Evolutionary conservation across 2,113 vertebrate species (phyloP).

Genomic region (Labrus mixtus): DNA sequence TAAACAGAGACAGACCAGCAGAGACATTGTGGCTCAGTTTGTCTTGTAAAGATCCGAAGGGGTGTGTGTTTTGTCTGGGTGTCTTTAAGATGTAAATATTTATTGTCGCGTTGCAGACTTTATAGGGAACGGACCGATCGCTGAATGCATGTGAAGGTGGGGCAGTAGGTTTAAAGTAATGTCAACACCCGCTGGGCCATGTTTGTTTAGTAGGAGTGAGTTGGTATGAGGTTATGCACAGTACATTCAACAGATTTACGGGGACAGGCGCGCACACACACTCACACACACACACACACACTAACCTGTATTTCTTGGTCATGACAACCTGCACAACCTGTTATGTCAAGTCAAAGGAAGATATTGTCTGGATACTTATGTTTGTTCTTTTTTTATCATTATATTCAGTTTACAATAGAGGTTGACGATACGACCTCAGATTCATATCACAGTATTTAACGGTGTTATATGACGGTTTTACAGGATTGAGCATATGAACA

Average conservation of each 20-base stretch:
- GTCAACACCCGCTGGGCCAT: slow-evolving; percentile 59
- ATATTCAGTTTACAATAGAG: no score
- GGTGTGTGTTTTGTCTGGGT: slow-evolving; percentile 13
- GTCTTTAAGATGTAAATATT: slow-evolving; percentile 17
- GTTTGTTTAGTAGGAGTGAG: slow-evolving; percentile 64
- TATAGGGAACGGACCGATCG: slow-evolving; percentile 13
- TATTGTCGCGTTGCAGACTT: slow-evolving; percentile 13
- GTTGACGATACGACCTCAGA: no score
- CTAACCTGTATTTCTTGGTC: not conserved
- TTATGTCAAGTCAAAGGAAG: slow-evolving; percentile 6
- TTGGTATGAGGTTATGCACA: slow-evolving; percentile 39
- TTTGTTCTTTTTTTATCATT: not conserved
- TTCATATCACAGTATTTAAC: no score
- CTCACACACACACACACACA: not conserved
- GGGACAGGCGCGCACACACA: slow-evolving; percentile 9
- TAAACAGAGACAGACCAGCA: slow-evolving; percentile 43
- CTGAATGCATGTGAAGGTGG: slow-evolving; percentile 55
- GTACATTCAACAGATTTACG: slow-evolving; percentile 44
- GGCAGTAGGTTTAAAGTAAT: slow-evolving; percentile 54
- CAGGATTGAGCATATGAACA: no score
- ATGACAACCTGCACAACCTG: slow-evolving; percentile 32
- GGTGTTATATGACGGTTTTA: no score
- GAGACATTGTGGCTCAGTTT: slow-evolving; percentile 23
- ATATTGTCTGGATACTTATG: slow-evolving; percentile 3
- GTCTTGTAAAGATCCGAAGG: slow-evolving; percentile 25